A percentile compares a stretch with the other conserved stretches of the same genome.
Evolutionary conservation across 1,140 invertebrate genomes (phyloP).

Genomic region (Heliconius nattereri): DNA sequence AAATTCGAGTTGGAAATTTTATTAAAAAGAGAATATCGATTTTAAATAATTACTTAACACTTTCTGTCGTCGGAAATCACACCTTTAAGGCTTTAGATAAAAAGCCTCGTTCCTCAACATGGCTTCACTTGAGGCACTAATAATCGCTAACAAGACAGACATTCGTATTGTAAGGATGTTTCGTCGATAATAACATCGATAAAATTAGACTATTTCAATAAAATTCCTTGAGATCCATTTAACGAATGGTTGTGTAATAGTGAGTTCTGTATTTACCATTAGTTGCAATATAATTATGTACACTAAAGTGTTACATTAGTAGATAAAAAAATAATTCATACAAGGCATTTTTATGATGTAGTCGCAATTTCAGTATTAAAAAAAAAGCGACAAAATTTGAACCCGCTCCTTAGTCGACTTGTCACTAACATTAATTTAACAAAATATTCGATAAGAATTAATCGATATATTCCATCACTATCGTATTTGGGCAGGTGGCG

Average conservation of each 20-base stretch:
- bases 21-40: slow-evolving; percentile 56
- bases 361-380: no score
- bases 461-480: slow-evolving; percentile 51
- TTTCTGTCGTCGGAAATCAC: slow-evolving; percentile 71
- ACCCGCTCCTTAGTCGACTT: no score
- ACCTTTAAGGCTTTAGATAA: slow-evolving; percentile 71
- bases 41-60: slow-evolving; percentile 74
- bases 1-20: slow-evolving; percentile 53
- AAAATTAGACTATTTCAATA: slow-evolving; percentile 5
- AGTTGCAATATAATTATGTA: no score
- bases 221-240: no score
- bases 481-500: slow-evolving; percentile 78
- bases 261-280: no score
- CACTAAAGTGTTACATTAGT: no score
- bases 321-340: no score
- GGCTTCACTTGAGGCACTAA: slow-evolving; percentile 60
- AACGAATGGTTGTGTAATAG: no score
- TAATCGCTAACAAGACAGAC: slow-evolving; percentile 68
- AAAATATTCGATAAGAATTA: slow-evolving; percentile 42
- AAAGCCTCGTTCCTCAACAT: slow-evolving; percentile 63
- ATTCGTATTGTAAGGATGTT: slow-evolving; percentile 63
- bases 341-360: no score
- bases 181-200: slow-evolving; percentile 50
- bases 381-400: no score
- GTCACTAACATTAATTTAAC: not conserved